phyloP scores from a whole-genome alignment of 2,797 vertebrate species.

The Rhinella marina region DNA sequence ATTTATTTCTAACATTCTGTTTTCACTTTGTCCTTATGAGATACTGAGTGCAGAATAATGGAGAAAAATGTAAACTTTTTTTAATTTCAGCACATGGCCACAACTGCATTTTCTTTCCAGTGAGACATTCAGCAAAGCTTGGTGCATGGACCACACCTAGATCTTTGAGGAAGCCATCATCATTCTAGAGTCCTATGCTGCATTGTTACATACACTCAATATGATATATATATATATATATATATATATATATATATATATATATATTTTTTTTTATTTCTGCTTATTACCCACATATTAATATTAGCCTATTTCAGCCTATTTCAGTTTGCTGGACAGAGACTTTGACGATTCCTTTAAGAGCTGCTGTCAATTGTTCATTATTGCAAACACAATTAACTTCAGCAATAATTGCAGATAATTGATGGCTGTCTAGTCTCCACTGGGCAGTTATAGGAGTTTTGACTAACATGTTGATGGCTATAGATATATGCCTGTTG shows the following conservation, averaged over 20 bases:
- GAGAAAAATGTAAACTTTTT: too few relatives aligned
- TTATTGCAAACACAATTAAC: conserved; percentile 30
- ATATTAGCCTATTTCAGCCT: not conserved
- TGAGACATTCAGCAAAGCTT: too few relatives aligned
- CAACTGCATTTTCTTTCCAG: too few relatives aligned
- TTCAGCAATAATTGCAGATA: conserved; percentile 35
- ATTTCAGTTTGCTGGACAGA: not conserved
- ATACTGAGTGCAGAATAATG: too few relatives aligned
- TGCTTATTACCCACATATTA: not conserved
- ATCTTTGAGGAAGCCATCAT: not conserved
- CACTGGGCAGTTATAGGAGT: conserved; percentile 22
- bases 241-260: too few relatives aligned
- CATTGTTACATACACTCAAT: not conserved
- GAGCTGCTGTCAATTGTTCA: not conserved
- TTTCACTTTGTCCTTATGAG: too few relatives aligned
- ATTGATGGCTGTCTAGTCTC: conserved; percentile 32
- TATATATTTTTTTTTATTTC: not conserved
- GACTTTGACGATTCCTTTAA: conserved; percentile 5
- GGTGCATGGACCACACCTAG: not conserved
- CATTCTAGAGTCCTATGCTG: too few relatives aligned
- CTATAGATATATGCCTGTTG: too few relatives aligned
- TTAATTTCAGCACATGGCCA: too few relatives aligned
- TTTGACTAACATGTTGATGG: not conserved
- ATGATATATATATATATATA: not conserved
- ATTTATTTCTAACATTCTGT: too few relatives aligned